Base-by-base conservation (phyloP, 2,888 invertebrate genomes). In the Cheiracanthium punctorium region DNA sequence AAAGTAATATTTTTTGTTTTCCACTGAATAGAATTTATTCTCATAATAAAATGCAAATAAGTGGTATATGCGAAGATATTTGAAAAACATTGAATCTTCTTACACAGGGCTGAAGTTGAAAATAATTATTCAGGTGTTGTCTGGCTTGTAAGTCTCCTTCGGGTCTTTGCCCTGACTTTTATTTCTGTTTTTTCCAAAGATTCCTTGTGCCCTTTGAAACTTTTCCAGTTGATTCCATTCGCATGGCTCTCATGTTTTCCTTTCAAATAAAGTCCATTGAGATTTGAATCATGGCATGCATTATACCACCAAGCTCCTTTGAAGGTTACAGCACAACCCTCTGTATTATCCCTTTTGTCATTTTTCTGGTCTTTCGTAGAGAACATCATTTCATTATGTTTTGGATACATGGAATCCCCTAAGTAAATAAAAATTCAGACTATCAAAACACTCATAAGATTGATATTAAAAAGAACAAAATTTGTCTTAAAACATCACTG, bases 221-320 rank as follows among this genome's bases (percentile, higher is more conserved):
- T 64, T 0, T 86, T 29, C 90, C 90, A 91, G 76, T 90, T 89
- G 1, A 91, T 82, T 7, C 90, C 90, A 65, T 90, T 88, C 10
- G 90, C 90, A 71, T 84, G 89, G 2, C 90, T 89, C 0, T 70
- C 77, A 64, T 90, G 90, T 7, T 81, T 30, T 8, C 90, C 90
- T 5, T 80, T 79, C 14, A 89, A 73, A 79, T 90, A 90, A n/a
- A 88, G 67, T 0, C 90, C 90, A 76, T 90, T 90, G 1, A 90
- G 87, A 81, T 90, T 90, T 0, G 90, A 82, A 24, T 75, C 14
- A 64, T 90, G 90, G 76, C 90, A 90, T 0, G 67, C 74, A 12
- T 79, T 88, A 73, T 90, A 90, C 90, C 90, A 90, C 90, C 90
- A 90, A 2, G 87, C 90, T 0, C 90, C 90, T 65, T 89, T 89